Conservation (phyloP, 2,113 vertebrate species). For the Epinephelus lanceolatus region DNA sequence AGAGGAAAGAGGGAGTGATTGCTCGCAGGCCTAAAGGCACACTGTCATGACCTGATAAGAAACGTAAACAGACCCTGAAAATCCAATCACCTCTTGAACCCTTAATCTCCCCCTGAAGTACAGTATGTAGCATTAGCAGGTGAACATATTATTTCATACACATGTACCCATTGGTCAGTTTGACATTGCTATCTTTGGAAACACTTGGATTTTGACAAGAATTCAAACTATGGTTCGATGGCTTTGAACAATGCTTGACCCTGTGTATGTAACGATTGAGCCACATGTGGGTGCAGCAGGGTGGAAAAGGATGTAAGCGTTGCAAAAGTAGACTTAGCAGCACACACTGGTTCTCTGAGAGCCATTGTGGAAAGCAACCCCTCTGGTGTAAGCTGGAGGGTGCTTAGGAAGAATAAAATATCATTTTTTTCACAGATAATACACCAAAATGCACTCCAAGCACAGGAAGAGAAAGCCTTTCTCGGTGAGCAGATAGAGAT, state of each 20-base stretch:
- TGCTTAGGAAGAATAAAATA: too few relatives aligned
- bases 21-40: background rate
- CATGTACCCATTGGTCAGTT: background rate
- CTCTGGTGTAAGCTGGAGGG: too few relatives aligned
- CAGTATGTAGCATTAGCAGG: background rate
- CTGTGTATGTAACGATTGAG: background rate
- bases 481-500: too few relatives aligned
- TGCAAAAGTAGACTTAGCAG: background rate
- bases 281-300: too few relatives aligned
- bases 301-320: background rate
- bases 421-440: too few relatives aligned
- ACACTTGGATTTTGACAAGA: background rate
- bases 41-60: background rate
- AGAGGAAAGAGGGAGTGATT: background rate
- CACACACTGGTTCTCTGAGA: background rate
- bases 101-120: background rate
- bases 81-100: background rate
- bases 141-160: background rate
- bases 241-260: slow-evolving; percentile 2
- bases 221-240: background rate
- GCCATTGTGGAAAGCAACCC: background rate
- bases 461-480: too few relatives aligned
- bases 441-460: too few relatives aligned
- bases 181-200: background rate
- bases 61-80: background rate